Base-by-base conservation (phyloP, 2,888 invertebrate species). In the Calameuta filiformis region DNA sequence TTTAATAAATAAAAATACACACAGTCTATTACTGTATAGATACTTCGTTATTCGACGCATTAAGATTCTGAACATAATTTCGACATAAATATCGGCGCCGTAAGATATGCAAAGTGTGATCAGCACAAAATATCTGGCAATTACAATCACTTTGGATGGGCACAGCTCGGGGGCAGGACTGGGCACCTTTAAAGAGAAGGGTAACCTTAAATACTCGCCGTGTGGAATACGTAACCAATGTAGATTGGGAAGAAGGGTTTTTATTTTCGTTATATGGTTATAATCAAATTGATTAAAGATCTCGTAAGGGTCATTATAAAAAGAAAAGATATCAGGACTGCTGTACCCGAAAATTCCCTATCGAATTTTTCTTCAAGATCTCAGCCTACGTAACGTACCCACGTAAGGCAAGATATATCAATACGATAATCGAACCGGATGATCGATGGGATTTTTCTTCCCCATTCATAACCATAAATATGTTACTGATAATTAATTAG, bases 21-120 rank as follows among this genome's bases (percentile, higher is more conserved):
- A 23, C 23, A 2, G 9, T 23, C 56, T 23, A 23, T 56, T 56
- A 2, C 23, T 56, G 2, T 56, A 56, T 1, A 6, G 0, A 9
- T 23, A 9, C 6, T 23, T 23, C 23, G 15, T 9, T 23, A 56
- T 56, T 23, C 2, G 1, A 69, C 73, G 75, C 82, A 86, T 87
- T 85, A 87, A 86, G 83, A 84, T 86, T 87, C 83, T 85, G 73
- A 78, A 82, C 82, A 83, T 86, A 85, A 87, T 85, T 84, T 79
- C 81, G 82, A 79, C 85, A 86, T 88, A 85, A 87, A 86, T 86
- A 87, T 87, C 84, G 81, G 74, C 80, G 76, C 56, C 79, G 79
- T 82, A 81, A 85, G 83, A 83, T 85, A 86, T 84, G 85, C 85
- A 84, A 85, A 83, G 83, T 82, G 83, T 82, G 84, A 85, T 84